Base-by-base conservation (phyloP, 2,113 vertebrate species). In the Cochlearius cochlearius region DNA sequence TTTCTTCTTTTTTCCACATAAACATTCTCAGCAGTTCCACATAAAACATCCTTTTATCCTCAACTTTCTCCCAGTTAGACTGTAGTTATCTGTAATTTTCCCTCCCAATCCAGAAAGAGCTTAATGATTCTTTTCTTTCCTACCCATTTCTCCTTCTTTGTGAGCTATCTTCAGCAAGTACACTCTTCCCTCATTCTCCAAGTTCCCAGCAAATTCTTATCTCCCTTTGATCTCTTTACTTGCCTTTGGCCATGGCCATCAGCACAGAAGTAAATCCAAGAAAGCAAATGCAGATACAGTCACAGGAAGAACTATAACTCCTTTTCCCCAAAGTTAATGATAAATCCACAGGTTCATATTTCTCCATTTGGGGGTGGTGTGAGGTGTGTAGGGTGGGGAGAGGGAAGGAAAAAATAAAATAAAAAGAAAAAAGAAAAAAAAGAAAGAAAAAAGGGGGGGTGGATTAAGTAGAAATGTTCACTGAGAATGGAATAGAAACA, bases 361-460 rank as follows among this genome's bases (percentile, higher is more conserved):
- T 63, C 15, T 36, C 2, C 20, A 8, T 85, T 55, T 19, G 41
- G 16, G 26, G 38, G 7, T 0, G 7, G 7, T 43, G 41, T 43
- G 15, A 43, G 41, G 41, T 13, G 41, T 43, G 41, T 43, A 43
- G 25, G 4, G 10, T 2, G 5, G 2, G 5, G 21, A 6, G 23
- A 14, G 4, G 9, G 53, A 7, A 11, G 58, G 6, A 29, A 23
- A 12, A 2, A 15, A 2, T 3, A 30, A 39, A 10, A 23, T 6
- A 15, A 56, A 56, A 34, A 21, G 4, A 20, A 56, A 53, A 55
- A 30, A 56, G 11, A 5, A 0, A 2, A 3, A 27, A 38, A 41
- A 7, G 0, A 8, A 13, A n/a, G 5, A 15, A 23, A 15, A 38
- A 5, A 18, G 0, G 0, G 2, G 2, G 17, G 67, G 32, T 6